Evolutionary conservation across 2,888 invertebrate species (phyloP), one percentile per base, ranked within the genome.

Genomic region (Diaperis boleti): DNA sequence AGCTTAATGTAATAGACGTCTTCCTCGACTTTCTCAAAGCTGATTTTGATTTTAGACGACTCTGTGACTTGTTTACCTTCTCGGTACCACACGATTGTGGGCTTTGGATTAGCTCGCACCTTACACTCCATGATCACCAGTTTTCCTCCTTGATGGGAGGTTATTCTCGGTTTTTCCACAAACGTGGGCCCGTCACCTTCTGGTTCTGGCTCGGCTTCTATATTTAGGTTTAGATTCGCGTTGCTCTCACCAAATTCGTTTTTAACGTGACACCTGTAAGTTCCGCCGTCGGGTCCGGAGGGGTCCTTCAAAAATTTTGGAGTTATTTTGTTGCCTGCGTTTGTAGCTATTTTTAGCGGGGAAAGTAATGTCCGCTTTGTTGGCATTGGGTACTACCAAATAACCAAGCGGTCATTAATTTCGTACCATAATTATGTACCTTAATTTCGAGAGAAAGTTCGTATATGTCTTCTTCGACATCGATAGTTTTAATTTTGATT

Each of bases 191-290:
- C 95, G 78, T 95, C 93, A 44, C 95, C 95, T 83, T 94, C 93
- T 0, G 91, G 92, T 83, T 95, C 94, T n/a, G 94, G 90, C 83
- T 94, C 94, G 75, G 98, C 96, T 86, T 97, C 96, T 80, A 98
- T 96, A 81, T 98, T 98, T 60, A 98, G 85, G 77, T 97, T 96
- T 54, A 98, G 87, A 82, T 97, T 97, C 66, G 97, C 96, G 81
- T 96, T 97, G 75, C 95, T 94, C 85, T 98, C 98, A 66, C 98
- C 98, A 79, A 89, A 94, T 82, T 96, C 94, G 81, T 97, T 98
- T 83, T 92, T 91, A 64, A 96, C 95, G 81, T 96, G 93, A 83
- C 98, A 97, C 79, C 96, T 92, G 81, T 95, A 95, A 31, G 92
- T 89, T 33, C 95, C 95, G 64, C 93, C 93, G 78, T 95, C 95